Evolutionary conservation across 2,888 invertebrate genomes (phyloP).

Genomic region (Tenthredo amoena): DNA sequence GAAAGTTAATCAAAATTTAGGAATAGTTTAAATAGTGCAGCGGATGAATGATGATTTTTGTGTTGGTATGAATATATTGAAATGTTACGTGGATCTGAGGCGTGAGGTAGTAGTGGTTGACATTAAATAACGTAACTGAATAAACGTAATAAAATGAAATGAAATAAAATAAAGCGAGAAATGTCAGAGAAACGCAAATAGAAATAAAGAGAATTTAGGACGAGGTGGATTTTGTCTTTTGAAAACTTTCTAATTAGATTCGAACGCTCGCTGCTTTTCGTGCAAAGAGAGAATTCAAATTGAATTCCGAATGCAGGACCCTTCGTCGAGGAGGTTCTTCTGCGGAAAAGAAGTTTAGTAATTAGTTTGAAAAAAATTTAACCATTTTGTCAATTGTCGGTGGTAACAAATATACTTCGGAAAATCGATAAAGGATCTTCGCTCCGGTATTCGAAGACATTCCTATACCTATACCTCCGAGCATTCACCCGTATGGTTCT

Average conservation of each 20-base stretch:
- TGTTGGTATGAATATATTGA: background rate
- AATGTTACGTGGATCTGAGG: background rate
- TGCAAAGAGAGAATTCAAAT: conserved; percentile 36
- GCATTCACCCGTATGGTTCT: conserved; percentile 17
- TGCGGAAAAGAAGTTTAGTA: background rate
- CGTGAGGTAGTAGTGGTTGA: background rate
- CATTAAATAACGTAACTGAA: background rate
- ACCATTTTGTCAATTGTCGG: background rate
- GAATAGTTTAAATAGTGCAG: background rate
- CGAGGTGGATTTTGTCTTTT: conserved; percentile 46
- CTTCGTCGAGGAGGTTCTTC: background rate
- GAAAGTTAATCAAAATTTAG: conserved; percentile 7
- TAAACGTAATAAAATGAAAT: background rate
- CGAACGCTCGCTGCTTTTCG: conserved; percentile 1
- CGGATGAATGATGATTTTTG: background rate
- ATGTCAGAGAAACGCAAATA: conserved; percentile 3
- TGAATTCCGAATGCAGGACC: conserved; percentile 29
- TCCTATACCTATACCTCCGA: background rate
- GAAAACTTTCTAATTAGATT: conserved; percentile 47
- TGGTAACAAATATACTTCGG: background rate
- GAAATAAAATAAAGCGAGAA: background rate
- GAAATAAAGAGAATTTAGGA: conserved; percentile 10
- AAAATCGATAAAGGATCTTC: background rate
- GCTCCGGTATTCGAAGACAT: background rate
- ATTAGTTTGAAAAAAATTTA: conserved; percentile 12